A percentile compares a stretch with the other conserved stretches of the same genome.
Conservation (phyloP, 2,888 invertebrate species). For the Acrobasis consociella region DNA sequence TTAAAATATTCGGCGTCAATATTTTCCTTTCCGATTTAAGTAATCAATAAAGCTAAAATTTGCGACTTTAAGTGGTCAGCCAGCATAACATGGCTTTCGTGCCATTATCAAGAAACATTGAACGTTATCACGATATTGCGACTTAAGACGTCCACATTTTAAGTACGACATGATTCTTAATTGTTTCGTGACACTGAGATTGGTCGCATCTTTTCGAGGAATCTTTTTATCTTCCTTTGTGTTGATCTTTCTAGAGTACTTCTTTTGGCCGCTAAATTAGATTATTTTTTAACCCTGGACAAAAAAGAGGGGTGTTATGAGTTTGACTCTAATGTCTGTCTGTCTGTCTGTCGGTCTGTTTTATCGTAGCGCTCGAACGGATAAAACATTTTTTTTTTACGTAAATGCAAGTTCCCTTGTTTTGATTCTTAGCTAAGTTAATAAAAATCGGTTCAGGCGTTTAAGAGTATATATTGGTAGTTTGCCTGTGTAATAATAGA, state of each 20-base stretch:
- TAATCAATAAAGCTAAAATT: background rate
- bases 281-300: background rate
- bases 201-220: slow-evolving; percentile 5
- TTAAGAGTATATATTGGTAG: too few species aligned
- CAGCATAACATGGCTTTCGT: background rate
- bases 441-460: too few species aligned
- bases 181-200: slow-evolving; percentile 17
- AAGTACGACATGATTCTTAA: slow-evolving; percentile 18
- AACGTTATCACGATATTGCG: slow-evolving; percentile 3
- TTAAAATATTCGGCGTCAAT: too few species aligned
- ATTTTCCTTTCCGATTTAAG: background rate
- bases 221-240: slow-evolving; percentile 11
- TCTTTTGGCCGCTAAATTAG: background rate
- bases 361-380: too few species aligned
- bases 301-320: too few species aligned
- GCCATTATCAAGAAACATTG: slow-evolving; percentile 1
- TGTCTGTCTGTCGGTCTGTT: too few species aligned
- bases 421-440: too few species aligned
- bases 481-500: too few species aligned
- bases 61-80: background rate
- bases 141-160: background rate
- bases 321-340: too few species aligned
- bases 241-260: background rate
- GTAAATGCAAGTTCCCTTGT: too few species aligned
- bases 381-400: too few species aligned